Conservation (phyloP, 37 sponge, comb jelly and placozoan genomes). For the Cliona cf. orientalis region DNA sequence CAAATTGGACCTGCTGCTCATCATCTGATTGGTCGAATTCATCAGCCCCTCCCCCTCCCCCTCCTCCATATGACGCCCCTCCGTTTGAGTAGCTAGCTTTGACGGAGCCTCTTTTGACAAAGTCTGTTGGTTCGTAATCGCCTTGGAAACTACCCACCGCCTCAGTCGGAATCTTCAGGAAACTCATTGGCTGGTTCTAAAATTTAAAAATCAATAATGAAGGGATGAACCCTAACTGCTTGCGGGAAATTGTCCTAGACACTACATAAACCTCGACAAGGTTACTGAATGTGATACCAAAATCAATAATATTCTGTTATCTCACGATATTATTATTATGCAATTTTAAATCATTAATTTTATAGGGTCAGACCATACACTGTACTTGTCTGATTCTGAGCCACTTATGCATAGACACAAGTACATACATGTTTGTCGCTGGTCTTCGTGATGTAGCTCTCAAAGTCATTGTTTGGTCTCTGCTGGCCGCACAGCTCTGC, state of each 20-base stretch:
- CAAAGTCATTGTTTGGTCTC: slow-evolving; percentile 36
- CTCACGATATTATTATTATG: neutral
- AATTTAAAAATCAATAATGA: too few species aligned
- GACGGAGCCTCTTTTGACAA: neutral
- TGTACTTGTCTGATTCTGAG: neutral
- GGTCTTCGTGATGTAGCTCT: slow-evolving; percentile 47
- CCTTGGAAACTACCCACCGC: slow-evolving; percentile 3
- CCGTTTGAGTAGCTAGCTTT: neutral
- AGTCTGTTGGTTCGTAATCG: slow-evolving; percentile 9
- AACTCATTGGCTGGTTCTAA: slow-evolving; percentile 52
- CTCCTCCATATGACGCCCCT: neutral
- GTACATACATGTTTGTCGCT: slow-evolving; percentile 73
- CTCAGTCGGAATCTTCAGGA: slow-evolving; percentile 53
- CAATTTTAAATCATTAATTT: too few species aligned
- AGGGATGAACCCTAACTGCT: too few species aligned
- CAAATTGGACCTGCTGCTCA: neutral
- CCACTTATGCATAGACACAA: neutral
- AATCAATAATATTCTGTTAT: neutral
- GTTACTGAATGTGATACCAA: neutral
- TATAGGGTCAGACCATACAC: too few species aligned
- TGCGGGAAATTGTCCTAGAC: too few species aligned
- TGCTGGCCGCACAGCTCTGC: slow-evolving; percentile 17
- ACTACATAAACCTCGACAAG: too few species aligned
- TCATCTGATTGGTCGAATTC: neutral
- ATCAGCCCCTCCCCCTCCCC: neutral